These are phyloP conservation scores for Drosophila lowei DNA, from an alignment of 1,140 invertebrate species.

Conservation along the genomic window DNA sequence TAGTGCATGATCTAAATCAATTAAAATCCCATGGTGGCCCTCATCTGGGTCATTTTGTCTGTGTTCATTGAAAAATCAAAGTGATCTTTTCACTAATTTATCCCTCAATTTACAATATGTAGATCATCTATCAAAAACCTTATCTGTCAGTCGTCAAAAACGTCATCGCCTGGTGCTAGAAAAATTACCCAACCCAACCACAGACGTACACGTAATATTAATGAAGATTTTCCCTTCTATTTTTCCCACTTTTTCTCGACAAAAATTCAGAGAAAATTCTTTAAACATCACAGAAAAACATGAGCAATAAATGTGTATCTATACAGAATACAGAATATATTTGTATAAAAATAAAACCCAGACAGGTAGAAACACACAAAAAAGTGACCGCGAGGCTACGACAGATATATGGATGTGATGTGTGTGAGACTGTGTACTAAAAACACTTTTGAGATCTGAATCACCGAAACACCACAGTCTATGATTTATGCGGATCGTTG, in stretches of 20 bases:
- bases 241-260: constrained; percentile 35
- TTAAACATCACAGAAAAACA: constrained; percentile 48
- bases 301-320: constrained; percentile 70
- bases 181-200: constrained; percentile 59
- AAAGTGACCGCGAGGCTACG: constrained; percentile 53
- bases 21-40: background rate
- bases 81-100: constrained; percentile 2
- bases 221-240: constrained; percentile 36
- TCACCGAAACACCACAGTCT: constrained; percentile 22
- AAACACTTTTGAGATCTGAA: constrained; percentile 33
- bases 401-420: constrained; percentile 49
- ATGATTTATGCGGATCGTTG: background rate
- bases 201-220: constrained; percentile 48
- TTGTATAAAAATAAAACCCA: constrained; percentile 72
- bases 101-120: constrained; percentile 9
- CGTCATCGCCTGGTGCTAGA: constrained; percentile 38
- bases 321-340: constrained; percentile 42
- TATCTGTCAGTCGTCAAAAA: constrained; percentile 30
- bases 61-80: background rate
- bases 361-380: constrained; percentile 63
- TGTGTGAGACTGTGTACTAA: constrained; percentile 19
- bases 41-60: constrained; percentile 1
- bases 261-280: constrained; percentile 38
- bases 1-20: too few species aligned
- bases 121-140: constrained; percentile 42